These are phyloP conservation scores for Cancer borealis DNA, from an alignment of 2,888 invertebrate species.

Conservation along the genomic window DNA sequence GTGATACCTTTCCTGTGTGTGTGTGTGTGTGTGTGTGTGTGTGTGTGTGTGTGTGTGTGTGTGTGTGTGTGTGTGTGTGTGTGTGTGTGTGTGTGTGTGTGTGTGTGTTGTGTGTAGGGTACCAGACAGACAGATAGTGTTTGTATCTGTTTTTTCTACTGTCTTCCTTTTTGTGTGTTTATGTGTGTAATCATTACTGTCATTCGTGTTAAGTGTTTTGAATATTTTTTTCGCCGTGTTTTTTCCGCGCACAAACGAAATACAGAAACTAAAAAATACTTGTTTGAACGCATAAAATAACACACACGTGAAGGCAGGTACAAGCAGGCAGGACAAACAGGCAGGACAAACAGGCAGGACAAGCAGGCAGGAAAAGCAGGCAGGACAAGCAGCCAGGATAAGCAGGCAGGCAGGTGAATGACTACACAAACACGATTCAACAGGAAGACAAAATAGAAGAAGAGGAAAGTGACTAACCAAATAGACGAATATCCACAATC, in stretches of 20 bases:
- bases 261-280: neutral
- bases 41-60: too few relatives aligned
- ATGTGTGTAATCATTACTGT: neutral
- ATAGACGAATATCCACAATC: neutral
- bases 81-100: too few relatives aligned
- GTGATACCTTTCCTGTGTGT: conserved; percentile 1
- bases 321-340: too few relatives aligned
- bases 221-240: neutral
- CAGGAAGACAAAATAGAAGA: neutral
- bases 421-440: neutral
- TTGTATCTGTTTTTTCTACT: neutral
- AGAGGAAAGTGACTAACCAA: neutral
- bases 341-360: neutral
- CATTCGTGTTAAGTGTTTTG: neutral
- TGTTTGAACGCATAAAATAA: neutral
- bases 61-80: too few relatives aligned
- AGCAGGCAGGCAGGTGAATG: neutral
- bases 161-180: neutral
- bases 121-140: neutral
- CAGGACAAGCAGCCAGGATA: neutral
- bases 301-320: neutral
- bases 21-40: neutral
- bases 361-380: neutral
- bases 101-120: neutral
- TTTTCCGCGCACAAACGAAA: neutral